Evolutionary conservation across 2,797 vertebrate species (phyloP).

Genomic region (Anguilla anguilla): DNA sequence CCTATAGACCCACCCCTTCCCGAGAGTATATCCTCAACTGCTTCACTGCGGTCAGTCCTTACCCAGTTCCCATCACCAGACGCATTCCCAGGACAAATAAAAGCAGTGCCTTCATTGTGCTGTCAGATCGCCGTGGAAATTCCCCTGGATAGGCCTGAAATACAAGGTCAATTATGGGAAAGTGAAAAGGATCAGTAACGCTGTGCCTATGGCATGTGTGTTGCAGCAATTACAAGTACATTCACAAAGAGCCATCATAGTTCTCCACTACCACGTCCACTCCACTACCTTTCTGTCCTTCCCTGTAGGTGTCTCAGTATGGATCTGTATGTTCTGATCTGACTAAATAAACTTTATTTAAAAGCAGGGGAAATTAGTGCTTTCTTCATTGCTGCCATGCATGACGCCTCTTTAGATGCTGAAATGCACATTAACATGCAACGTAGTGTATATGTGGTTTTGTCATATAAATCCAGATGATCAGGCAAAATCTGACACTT

Average conservation of each 20-base stretch:
- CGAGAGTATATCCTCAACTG: no score
- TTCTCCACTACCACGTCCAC: neutral
- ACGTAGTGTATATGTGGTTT: neutral
- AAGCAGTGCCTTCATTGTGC: slow-evolving; percentile 59
- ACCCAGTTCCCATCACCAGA: slow-evolving; percentile 64
- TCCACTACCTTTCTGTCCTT: neutral
- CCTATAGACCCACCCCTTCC: neutral
- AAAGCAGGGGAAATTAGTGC: no score
- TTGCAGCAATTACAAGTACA: neutral
- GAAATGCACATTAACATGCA: neutral
- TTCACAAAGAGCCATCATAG: neutral
- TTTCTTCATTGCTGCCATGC: no score
- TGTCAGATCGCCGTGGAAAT: slow-evolving; percentile 17
- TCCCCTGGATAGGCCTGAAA: slow-evolving; percentile 25
- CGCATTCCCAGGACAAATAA: slow-evolving; percentile 62
- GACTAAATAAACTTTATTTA: neutral
- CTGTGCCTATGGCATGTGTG: neutral
- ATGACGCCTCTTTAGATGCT: neutral
- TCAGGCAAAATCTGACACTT: neutral
- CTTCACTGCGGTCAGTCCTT: slow-evolving; percentile 29
- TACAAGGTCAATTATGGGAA: neutral
- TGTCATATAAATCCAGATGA: neutral
- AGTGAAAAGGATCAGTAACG: neutral
- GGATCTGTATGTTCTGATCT: neutral
- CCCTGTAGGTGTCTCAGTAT: neutral